These are phyloP conservation scores for Coendou prehensilis DNA, from an alignment of 2,797 vertebrate genomes.

Conservation along the genomic window DNA sequence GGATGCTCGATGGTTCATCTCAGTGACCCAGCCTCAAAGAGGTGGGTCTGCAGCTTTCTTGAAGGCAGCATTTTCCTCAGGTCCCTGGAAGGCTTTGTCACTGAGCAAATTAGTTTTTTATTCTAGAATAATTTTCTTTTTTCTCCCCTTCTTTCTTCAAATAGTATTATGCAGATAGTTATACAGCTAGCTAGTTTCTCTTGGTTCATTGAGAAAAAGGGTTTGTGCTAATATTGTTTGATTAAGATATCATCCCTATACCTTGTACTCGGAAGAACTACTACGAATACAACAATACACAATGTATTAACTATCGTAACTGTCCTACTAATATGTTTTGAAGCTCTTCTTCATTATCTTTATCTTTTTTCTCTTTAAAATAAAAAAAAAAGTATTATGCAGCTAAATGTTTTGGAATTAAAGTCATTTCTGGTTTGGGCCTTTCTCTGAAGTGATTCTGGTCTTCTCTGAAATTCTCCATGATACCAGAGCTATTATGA, in stretches of 20 bases:
- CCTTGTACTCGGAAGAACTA: no score
- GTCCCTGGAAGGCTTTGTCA: not conserved
- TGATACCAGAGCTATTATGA: not conserved
- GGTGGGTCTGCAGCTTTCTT: not conserved
- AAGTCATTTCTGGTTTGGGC: not conserved
- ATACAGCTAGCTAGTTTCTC: no score
- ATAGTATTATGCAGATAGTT: not conserved
- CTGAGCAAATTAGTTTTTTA: not conserved
- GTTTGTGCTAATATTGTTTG: no score
- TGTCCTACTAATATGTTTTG: no score
- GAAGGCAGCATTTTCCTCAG: not conserved
- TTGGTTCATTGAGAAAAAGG: no score
- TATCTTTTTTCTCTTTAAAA: no score
- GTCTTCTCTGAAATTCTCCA: not conserved
- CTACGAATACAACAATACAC: no score
- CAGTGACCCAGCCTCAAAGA: not conserved
- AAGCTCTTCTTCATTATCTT: no score
- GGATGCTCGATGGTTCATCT: not conserved
- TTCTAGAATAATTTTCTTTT: constrained; percentile 42
- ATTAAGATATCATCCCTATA: no score
- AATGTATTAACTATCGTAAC: no score
- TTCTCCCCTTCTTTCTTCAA: not conserved
- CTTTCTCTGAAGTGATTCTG: not conserved
- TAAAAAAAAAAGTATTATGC: not conserved
- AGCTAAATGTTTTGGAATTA: not conserved